Evolutionary conservation across 2,888 invertebrate genomes (phyloP).

Genomic region (Leptothorax acervorum): DNA sequence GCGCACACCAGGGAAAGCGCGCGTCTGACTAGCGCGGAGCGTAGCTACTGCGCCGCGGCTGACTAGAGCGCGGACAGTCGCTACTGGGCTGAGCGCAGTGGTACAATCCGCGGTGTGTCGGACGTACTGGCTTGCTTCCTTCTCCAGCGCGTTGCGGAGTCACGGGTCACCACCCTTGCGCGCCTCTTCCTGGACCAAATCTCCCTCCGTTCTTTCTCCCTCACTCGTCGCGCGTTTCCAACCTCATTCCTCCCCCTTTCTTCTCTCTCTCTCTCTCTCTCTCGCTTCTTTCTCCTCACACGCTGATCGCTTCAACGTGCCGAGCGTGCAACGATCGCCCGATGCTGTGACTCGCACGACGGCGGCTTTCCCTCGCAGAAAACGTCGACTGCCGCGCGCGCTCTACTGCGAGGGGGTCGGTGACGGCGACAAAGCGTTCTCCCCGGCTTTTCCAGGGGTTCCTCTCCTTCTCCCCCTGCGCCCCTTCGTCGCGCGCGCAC

Average conservation of each 20-base stretch:
- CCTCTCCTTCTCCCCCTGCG: constrained; percentile 39
- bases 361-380: constrained; percentile 69
- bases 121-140: constrained; percentile 46
- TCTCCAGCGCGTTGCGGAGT: constrained; percentile 58
- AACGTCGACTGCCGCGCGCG: constrained; percentile 68
- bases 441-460: constrained; percentile 70
- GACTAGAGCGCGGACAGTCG: constrained; percentile 43
- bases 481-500: constrained; percentile 29
- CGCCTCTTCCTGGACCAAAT: constrained; percentile 60
- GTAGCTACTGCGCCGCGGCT: constrained; percentile 38
- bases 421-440: constrained; percentile 69
- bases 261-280: constrained; percentile 8
- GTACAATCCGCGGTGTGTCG: constrained; percentile 33
- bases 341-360: constrained; percentile 52
- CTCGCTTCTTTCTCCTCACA: neutral
- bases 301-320: constrained; percentile 34
- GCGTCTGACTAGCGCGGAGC: constrained; percentile 26
- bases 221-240: constrained; percentile 33
- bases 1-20: constrained; percentile 5
- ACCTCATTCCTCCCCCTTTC: constrained; percentile 12
- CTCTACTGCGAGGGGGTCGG: constrained; percentile 61
- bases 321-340: constrained; percentile 59
- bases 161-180: constrained; percentile 77
- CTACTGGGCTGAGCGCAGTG: constrained; percentile 43
- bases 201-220: constrained; percentile 41